Percentiles rank a stretch among this genome's conserved stretches.
Conservation (phyloP, 1,140 invertebrate genomes). For the Drosophila neocordata region DNA sequence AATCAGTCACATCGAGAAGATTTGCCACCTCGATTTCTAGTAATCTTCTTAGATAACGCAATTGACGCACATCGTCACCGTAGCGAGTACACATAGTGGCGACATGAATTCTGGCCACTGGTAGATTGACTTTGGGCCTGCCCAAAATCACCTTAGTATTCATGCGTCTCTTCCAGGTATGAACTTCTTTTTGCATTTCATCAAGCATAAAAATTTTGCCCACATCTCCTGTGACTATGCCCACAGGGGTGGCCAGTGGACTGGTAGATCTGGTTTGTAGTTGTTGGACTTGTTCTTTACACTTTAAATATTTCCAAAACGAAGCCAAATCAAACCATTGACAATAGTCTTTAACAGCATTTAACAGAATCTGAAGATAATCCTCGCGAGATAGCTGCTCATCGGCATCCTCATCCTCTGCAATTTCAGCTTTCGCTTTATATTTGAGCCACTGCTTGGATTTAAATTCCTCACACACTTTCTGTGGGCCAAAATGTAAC, state of each 20-base stretch:
- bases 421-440: conserved; percentile 39
- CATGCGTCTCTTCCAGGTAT: conserved; percentile 59
- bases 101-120: conserved; percentile 49
- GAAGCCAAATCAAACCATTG: conserved; percentile 44
- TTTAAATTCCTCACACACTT: conserved; percentile 54
- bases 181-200: conserved; percentile 65
- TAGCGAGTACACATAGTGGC: conserved; percentile 46
- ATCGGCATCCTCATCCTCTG: conserved; percentile 29
- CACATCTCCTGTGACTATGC: conserved; percentile 43
- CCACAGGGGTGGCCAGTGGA: conserved; percentile 56
- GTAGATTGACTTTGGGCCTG: conserved; percentile 55
- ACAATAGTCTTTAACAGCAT: conserved; percentile 54
- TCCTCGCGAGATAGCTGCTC: conserved; percentile 61
- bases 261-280: conserved; percentile 49
- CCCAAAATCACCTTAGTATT: conserved; percentile 42
- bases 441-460: conserved; percentile 52
- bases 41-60: conserved; percentile 48
- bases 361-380: conserved; percentile 48
- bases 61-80: conserved; percentile 45
- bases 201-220: conserved; percentile 61
- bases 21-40: conserved; percentile 19
- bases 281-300: conserved; percentile 40
- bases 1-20: conserved; percentile 44
- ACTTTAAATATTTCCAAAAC: conserved; percentile 59
- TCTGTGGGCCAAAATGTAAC: conserved; percentile 37